These are phyloP conservation scores for Sparidentex hasta DNA, from an alignment of 2,797 vertebrate species.

Conservation along the genomic window DNA sequence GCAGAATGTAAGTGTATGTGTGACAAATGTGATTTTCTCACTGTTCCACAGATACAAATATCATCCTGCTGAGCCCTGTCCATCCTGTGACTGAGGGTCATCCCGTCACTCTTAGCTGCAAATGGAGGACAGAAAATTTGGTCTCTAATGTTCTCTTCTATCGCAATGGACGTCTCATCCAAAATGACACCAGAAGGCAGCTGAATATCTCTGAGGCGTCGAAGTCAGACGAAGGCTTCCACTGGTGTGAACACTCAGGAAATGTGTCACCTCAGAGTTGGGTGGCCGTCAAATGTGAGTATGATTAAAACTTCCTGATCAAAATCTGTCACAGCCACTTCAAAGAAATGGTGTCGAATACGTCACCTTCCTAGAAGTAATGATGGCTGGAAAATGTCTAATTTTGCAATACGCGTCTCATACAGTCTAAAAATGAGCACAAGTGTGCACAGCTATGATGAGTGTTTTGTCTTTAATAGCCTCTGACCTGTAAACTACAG, in stretches of 20 bases:
- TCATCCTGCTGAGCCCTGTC: slow-evolving; percentile 50
- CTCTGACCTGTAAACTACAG: background rate
- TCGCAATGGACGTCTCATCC: slow-evolving; percentile 34
- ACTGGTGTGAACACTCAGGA: slow-evolving; percentile 38
- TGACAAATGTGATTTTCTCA: background rate
- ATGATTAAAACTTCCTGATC: too few species aligned
- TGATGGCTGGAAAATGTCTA: too few species aligned
- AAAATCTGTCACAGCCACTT: too few species aligned
- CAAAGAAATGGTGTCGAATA: too few species aligned
- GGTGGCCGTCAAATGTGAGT: slow-evolving; percentile 41
- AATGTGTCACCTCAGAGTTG: slow-evolving; percentile 50
- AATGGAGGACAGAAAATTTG: rapidly evolving
- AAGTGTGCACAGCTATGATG: too few species aligned
- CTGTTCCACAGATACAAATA: slow-evolving; percentile 3
- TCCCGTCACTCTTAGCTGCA: slow-evolving; percentile 61
- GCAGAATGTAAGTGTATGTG: too few species aligned
- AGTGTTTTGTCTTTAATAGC: background rate
- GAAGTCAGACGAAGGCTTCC: slow-evolving; percentile 63
- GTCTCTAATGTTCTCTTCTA: slow-evolving; percentile 55
- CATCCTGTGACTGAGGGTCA: slow-evolving; percentile 52
- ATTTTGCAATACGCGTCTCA: too few species aligned
- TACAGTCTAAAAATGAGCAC: too few species aligned
- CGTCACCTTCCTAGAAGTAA: too few species aligned
- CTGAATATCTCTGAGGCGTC: slow-evolving; percentile 53
- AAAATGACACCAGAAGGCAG: slow-evolving; percentile 22